Base-by-base conservation (phyloP, 2,797 vertebrate genomes). In the Tinamus major region DNA sequence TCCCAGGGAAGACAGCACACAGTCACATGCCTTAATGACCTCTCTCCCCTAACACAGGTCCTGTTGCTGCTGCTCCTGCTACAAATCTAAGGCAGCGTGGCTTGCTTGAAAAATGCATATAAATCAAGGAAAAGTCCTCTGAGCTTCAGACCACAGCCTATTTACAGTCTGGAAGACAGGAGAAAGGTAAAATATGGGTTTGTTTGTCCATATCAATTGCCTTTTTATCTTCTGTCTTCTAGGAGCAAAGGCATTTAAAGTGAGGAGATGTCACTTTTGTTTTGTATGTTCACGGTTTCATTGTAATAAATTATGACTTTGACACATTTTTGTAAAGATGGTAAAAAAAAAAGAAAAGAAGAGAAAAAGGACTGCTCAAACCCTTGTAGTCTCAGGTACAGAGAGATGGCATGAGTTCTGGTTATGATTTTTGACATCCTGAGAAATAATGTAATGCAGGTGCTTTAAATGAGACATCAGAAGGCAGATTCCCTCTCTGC, bases 271-370 rank as follows among this genome's bases (percentile, higher is more conserved):
- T 95, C 96, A 93, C 72, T 69, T 96, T 96, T 96, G 86, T 83
- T 96, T 94, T 95, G 86, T 96, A 89, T 39, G 53, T 89, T 94
- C 92, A 69, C 2, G 0, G 49, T 82, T 94, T 90, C 70, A 41
- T 86, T 81, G 85, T 93, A 95, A 97, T 96, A 96, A 95, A 94
- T 97, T 91, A 95, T 69, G 78, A 89, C 93, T 87, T 86, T 87
- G 87, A 83, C 75, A 86, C 19, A 79, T 92, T 96, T 89, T 91
- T 88, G 59, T 81, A 84, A 92, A 87, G 86, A 81, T 90, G 46
- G 58, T 77, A 92, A 93, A 33, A 26, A 68, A 80, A 67, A 24
- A 13, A 79, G 42, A 71, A 80, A 21, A 6, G 13, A 15, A 26
- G 64, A 80, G 63, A 26, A 19, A 79, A 53, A 75, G 75, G 17